Evolutionary conservation across 2,888 invertebrate species (phyloP).

Genomic region (Autographa gamma): DNA sequence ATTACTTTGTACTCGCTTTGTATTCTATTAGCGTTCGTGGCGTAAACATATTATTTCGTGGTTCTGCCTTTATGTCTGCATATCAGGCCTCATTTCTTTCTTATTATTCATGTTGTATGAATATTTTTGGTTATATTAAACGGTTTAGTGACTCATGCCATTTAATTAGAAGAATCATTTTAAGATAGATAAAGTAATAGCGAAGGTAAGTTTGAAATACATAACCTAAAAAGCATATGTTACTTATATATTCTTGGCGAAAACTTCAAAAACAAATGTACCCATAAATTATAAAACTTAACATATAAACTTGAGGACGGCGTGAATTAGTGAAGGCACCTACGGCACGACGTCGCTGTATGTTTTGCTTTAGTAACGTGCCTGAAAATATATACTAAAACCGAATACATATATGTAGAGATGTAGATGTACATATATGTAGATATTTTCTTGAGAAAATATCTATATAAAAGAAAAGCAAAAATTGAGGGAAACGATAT

Average conservation of each 20-base stretch:
- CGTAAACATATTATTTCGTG: constrained; percentile 48
- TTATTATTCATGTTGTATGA: constrained; percentile 45
- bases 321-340: constrained; percentile 23
- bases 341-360: constrained; percentile 10
- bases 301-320: constrained; percentile 14
- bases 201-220: not conserved
- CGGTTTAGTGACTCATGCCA: not conserved
- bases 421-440: too few relatives aligned
- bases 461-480: too few relatives aligned
- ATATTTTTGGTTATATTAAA: constrained; percentile 29
- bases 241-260: not conserved
- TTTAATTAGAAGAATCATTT: not conserved
- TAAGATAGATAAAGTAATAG: not conserved
- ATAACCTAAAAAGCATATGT: not conserved
- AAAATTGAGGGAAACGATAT: too few relatives aligned
- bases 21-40: constrained; percentile 47
- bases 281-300: constrained; percentile 12
- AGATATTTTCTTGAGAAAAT: too few relatives aligned
- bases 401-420: not conserved
- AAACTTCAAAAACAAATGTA: not conserved
- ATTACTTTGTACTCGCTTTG: constrained; percentile 43
- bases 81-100: constrained; percentile 32
- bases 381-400: constrained; percentile 6
- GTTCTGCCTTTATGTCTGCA: constrained; percentile 39
- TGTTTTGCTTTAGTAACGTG: constrained; percentile 31